phyloP scores from a whole-genome alignment of 2,113 vertebrate species.

The Cynoglossus semilaevis region DNA sequence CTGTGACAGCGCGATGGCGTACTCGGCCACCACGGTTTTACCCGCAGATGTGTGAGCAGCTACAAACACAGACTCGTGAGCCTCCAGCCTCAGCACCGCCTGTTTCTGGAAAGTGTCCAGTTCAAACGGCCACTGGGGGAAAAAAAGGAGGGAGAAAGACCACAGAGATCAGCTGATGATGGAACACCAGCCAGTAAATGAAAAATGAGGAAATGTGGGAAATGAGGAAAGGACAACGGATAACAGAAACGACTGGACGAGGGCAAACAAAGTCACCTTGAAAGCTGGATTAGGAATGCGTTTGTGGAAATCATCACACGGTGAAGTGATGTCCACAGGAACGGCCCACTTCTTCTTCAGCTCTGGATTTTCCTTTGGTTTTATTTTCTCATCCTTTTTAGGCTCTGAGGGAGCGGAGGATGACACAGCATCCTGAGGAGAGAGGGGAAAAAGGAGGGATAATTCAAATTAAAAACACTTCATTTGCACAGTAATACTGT shows the following conservation, averaged over 20 bases:
- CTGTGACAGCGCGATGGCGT: constrained; percentile 89
- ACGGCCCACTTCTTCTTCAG: constrained; percentile 85
- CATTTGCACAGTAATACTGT: too few relatives aligned
- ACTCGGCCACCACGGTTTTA: constrained; percentile 91
- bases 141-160: constrained; percentile 2
- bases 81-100: constrained; percentile 85
- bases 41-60: constrained; percentile 90
- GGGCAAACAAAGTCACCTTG: constrained; percentile 36
- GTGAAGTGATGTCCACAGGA: constrained; percentile 80
- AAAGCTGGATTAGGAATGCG: constrained; percentile 89
- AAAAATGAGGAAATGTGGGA: not conserved
- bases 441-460: constrained; percentile 9
- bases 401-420: constrained; percentile 27
- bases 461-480: not conserved
- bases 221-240: not conserved
- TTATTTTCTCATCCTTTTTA: constrained; percentile 45
- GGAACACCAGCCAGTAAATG: constrained; percentile 12
- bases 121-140: constrained; percentile 86
- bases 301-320: constrained; percentile 88
- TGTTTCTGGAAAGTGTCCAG: constrained; percentile 91
- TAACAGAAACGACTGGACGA: not conserved
- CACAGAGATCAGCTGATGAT: not conserved
- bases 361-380: constrained; percentile 42
- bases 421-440: constrained; percentile 54
- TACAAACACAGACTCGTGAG: constrained; percentile 86